Evolutionary conservation across 2,113 vertebrate species (phyloP).

Genomic region (Halcyon malimbica): DNA sequence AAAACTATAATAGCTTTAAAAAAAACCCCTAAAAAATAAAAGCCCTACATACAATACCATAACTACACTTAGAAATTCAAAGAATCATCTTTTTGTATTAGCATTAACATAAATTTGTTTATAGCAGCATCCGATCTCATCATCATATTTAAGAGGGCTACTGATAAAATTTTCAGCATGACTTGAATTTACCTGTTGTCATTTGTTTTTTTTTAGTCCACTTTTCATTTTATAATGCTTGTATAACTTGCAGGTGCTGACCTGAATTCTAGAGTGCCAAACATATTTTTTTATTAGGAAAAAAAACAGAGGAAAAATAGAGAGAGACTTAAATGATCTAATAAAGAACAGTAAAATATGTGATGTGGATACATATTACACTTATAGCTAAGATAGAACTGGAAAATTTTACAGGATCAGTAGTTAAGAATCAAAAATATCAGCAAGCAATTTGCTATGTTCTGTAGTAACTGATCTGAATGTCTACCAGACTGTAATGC

Average conservation of each 20-base stretch:
- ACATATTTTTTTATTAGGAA: accelerated
- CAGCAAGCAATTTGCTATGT: neutral
- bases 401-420: neutral
- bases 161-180: neutral
- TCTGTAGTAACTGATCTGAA: neutral
- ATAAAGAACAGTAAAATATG: neutral
- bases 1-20: accelerated
- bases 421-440: neutral
- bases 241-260: neutral
- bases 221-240: neutral
- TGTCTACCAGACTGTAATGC: neutral
- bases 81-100: neutral
- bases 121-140: neutral
- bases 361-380: neutral
- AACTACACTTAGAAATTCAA: neutral
- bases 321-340: neutral
- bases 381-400: neutral
- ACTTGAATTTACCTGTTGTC: neutral
- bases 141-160: neutral
- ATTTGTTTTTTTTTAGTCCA: accelerated
- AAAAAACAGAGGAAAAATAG: neutral
- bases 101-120: neutral
- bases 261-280: neutral
- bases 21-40: neutral
- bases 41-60: accelerated